These are phyloP conservation scores for Agriopis leucophaearia DNA, from an alignment of 2,888 invertebrate species.

Conservation along the genomic window DNA sequence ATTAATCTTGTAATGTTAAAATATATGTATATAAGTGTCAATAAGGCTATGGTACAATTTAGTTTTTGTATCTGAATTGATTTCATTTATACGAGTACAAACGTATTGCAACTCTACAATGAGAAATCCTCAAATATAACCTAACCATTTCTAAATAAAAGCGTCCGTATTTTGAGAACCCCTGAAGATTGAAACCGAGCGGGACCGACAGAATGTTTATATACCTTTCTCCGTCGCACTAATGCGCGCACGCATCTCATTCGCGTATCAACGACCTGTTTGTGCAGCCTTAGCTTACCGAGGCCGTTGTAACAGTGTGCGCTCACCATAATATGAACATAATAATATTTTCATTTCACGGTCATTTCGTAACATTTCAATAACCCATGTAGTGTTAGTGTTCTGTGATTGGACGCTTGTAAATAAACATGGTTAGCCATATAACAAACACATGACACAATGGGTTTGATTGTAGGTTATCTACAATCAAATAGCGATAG, in stretches of 20 bases:
- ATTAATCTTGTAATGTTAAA: no score
- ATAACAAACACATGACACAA: slow-evolving; percentile 48
- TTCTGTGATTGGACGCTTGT: slow-evolving; percentile 59
- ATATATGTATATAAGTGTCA: no score
- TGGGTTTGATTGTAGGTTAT: slow-evolving; percentile 50
- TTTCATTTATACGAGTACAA: no score
- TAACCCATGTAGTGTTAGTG: slow-evolving; percentile 63
- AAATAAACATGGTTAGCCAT: slow-evolving; percentile 61
- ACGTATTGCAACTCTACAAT: no score
- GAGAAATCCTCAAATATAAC: no score
- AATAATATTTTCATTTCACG: slow-evolving; percentile 76
- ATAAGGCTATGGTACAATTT: no score
- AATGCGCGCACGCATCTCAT: slow-evolving; percentile 66
- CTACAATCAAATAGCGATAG: slow-evolving; percentile 48
- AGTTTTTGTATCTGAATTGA: no score
- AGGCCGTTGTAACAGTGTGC: slow-evolving; percentile 70
- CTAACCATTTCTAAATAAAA: not conserved
- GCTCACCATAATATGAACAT: slow-evolving; percentile 59
- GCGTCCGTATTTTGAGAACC: slow-evolving; percentile 58
- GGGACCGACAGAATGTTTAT: slow-evolving; percentile 72
- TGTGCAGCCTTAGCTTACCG: slow-evolving; percentile 68
- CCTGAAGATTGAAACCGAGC: slow-evolving; percentile 57
- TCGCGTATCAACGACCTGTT: slow-evolving; percentile 82
- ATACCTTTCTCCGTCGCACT: slow-evolving; percentile 68
- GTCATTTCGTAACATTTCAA: slow-evolving; percentile 80